These are phyloP conservation scores for Zaprionus ghesquierei DNA, from an alignment of 1,140 invertebrate species.

Conservation along the genomic window DNA sequence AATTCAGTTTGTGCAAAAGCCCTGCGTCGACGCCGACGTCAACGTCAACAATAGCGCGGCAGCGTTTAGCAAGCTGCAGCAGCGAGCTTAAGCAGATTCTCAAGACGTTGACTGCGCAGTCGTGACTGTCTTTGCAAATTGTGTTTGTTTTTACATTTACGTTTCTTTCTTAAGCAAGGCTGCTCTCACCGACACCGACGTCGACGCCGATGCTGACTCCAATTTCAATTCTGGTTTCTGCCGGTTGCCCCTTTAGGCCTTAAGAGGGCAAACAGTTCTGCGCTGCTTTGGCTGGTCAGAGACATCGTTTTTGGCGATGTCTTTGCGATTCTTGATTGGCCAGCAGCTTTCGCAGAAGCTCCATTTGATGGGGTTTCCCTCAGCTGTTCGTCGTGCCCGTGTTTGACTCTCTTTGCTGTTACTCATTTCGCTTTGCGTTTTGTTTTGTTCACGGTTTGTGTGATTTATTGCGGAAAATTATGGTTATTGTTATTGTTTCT, in stretches of 20 bases:
- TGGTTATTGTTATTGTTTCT: slow-evolving; percentile 60
- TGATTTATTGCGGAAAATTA: slow-evolving; percentile 76
- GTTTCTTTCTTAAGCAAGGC: slow-evolving; percentile 14
- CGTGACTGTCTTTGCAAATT: slow-evolving; percentile 68
- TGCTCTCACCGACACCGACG: slow-evolving; percentile 13
- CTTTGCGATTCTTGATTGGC: slow-evolving; percentile 64
- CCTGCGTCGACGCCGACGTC: slow-evolving; percentile 14
- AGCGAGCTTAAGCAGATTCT: slow-evolving; percentile 45
- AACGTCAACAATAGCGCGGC: background rate
- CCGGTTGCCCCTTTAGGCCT: slow-evolving; percentile 42
- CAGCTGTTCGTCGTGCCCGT: no score
- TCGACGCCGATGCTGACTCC: background rate
- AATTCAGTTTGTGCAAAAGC: slow-evolving; percentile 57
- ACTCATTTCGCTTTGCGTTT: slow-evolving; percentile 48
- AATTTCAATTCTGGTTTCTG: slow-evolving; percentile 57
- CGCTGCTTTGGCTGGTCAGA: slow-evolving; percentile 56
- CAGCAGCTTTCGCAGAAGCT: slow-evolving; percentile 7
- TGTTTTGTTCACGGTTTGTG: slow-evolving; percentile 68
- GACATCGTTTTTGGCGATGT: slow-evolving; percentile 56
- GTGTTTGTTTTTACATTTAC: slow-evolving; percentile 39
- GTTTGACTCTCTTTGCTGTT: slow-evolving; percentile 40
- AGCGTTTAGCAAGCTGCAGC: slow-evolving; percentile 30
- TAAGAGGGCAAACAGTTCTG: slow-evolving; percentile 54
- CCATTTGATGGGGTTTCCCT: slow-evolving; percentile 46
- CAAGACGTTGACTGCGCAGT: slow-evolving; percentile 51